phyloP scores from a whole-genome alignment of 2,797 vertebrate species.

The Gobio occitaniae region DNA sequence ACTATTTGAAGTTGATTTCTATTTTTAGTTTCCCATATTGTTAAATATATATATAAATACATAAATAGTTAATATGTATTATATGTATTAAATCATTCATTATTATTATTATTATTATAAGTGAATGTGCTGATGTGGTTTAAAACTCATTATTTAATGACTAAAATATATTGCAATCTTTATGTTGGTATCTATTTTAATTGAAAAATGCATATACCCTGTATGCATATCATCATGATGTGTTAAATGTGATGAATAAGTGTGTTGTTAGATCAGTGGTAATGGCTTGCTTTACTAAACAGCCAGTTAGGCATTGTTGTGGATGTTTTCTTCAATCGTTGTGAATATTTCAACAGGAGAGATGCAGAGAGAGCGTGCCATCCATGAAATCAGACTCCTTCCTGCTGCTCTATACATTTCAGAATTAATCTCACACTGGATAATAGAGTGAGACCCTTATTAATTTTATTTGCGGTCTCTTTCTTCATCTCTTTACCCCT shows the following conservation, averaged over 20 bases:
- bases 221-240: neutral
- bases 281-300: constrained; percentile 20
- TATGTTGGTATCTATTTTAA: neutral
- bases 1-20: neutral
- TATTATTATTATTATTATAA: no score
- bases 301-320: constrained; percentile 5
- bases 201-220: neutral
- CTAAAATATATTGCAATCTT: neutral
- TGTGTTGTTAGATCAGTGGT: constrained; percentile 1
- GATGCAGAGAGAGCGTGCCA: constrained; percentile 21
- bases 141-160: neutral
- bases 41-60: neutral
- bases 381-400: constrained; percentile 70
- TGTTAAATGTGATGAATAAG: neutral
- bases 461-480: constrained; percentile 59
- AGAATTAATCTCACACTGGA: constrained; percentile 81
- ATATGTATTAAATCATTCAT: neutral
- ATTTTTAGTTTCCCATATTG: neutral
- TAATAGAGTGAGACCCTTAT: constrained; percentile 72
- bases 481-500: constrained; percentile 49
- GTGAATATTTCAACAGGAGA: constrained; percentile 44
- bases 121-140: neutral
- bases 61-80: neutral
- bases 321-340: constrained; percentile 23
- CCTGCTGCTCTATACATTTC: constrained; percentile 74